Conservation (phyloP, 2,888 invertebrate species). For the Biston betularia region DNA sequence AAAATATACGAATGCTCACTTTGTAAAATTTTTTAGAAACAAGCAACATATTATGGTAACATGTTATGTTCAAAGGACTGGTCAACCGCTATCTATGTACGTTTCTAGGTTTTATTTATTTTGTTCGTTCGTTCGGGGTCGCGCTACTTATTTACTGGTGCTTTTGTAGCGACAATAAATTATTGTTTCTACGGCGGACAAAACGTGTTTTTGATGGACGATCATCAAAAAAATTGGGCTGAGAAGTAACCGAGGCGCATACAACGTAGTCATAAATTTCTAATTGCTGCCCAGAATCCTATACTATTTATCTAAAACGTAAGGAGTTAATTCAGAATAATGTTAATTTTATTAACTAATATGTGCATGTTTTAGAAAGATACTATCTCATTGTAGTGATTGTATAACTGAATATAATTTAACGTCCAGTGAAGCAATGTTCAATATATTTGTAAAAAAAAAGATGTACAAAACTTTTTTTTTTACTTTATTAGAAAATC, state of each 20-base stretch:
- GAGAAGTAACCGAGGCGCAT: too few relatives aligned
- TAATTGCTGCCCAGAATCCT: too few relatives aligned
- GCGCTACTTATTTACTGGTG: conserved; percentile 1
- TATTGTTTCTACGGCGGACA: neutral
- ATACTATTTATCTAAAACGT: too few relatives aligned
- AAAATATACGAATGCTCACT: neutral
- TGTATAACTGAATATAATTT: conserved; percentile 9
- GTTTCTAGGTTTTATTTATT: neutral
- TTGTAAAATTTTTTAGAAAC: neutral
- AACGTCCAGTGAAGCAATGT: neutral
- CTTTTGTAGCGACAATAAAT: conserved; percentile 7
- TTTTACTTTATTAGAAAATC: neutral
- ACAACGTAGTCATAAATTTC: too few relatives aligned
- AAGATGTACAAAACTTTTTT: neutral
- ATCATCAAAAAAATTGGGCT: too few relatives aligned
- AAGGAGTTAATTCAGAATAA: too few relatives aligned
- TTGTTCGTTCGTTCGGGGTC: neutral
- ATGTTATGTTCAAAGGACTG: neutral
- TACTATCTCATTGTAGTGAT: neutral
- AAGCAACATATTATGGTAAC: too few relatives aligned
- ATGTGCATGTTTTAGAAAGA: neutral
- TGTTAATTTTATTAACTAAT: too few relatives aligned
- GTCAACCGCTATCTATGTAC: neutral
- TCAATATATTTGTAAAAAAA: neutral
- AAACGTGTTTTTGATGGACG: too few relatives aligned